Base-by-base conservation (phyloP, 2,113 vertebrate species). In the Malurus elegans region DNA sequence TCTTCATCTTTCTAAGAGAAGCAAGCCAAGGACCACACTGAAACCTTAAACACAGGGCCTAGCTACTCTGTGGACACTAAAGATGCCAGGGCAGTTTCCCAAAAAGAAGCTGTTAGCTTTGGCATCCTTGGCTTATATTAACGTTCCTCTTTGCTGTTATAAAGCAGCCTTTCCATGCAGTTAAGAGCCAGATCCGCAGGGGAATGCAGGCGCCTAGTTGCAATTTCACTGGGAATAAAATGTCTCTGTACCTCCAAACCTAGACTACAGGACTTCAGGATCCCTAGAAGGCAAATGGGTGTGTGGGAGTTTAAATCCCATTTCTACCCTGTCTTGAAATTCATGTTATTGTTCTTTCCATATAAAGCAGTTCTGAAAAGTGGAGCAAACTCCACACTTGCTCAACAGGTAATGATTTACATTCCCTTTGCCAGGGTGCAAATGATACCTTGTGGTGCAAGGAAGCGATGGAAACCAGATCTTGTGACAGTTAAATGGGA, bases 251-350 rank as follows among this genome's bases (percentile, higher is more conserved):
- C 29, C 65, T 87, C 72, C 8, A 8, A 93, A 73, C n/a, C 61
- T 47, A 18, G n/a, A 51, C 40, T 65, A 40, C 5, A 60, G 45
- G 0, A 3, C 80, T 91, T 79, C 78, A 81, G 91, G 54, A 88
- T 92, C 51, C 45, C 58, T 76, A 45, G 57, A 45, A 93, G 62
- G 66, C 45, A 85, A 73, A 72, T 45, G 50, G 36, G 24, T 54
- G 79, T 60, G 88, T 57, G 60, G 56, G 69, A 74, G 36, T 78
- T 84, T 76, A 82, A 95, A 88, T 54, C 56, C 57, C 34, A n/a
- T 75, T 96, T 91, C 72, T 74, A 78, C 48, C 72, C 72, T 50
- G 36, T 82, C 94, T 76, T 92, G 92, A 90, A 96, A 95, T 90
- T 92, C 65, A 0, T 79, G 88, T 90, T 91, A 47, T 29, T 88